Conservation (phyloP, 2,797 vertebrate species). For the Gambelia wislizenii region DNA sequence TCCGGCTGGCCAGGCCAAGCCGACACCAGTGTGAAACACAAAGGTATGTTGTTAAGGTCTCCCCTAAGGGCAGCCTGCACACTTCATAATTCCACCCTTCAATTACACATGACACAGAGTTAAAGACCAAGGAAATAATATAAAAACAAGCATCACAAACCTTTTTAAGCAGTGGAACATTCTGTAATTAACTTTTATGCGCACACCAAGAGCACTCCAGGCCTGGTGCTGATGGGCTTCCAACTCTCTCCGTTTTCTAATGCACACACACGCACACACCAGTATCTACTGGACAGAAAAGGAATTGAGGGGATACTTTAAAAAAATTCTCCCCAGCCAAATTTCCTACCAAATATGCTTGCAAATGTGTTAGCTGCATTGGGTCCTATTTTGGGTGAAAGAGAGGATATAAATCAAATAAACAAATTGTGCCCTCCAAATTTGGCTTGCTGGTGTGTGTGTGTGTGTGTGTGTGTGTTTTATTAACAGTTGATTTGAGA, state of each 20-base stretch:
- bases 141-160: background rate
- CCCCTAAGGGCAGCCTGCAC: constrained; percentile 3
- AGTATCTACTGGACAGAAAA: background rate
- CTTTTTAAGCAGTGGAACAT: fast-evolving
- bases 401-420: too few species aligned
- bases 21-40: background rate
- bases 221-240: background rate
- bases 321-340: background rate
- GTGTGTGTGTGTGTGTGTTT: background rate
- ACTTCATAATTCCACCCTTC: constrained; percentile 6
- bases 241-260: too few species aligned
- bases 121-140: background rate
- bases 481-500: background rate
- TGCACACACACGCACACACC: background rate
- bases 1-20: fast-evolving
- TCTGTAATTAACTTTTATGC: constrained; percentile 14
- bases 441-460: too few species aligned
- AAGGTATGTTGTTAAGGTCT: background rate
- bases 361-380: too few species aligned
- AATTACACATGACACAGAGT: background rate
- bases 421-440: background rate
- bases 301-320: too few species aligned
- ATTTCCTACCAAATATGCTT: background rate
- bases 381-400: too few species aligned
- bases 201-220: fast-evolving